Percentiles rank a stretch among this genome's conserved stretches.
Evolutionary conservation across 2,888 invertebrate species (phyloP).

Genomic region (Diarsia rubi): DNA sequence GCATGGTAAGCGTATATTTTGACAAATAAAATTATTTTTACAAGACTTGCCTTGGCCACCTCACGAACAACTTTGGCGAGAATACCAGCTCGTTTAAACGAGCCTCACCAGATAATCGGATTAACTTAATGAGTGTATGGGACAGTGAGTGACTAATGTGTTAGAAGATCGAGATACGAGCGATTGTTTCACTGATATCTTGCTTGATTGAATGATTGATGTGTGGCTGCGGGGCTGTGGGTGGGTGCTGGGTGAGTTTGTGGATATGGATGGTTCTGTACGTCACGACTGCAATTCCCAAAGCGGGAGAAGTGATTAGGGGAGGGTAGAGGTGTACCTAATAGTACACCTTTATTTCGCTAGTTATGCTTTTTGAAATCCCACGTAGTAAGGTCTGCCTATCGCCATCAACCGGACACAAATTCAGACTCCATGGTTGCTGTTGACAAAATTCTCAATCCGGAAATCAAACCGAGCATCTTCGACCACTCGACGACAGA

Average conservation of each 20-base stretch:
- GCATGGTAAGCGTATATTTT: too few species aligned
- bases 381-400: too few species aligned
- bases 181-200: slow-evolving; percentile 49
- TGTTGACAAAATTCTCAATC: too few species aligned
- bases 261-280: background rate
- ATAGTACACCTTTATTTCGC: too few species aligned
- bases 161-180: slow-evolving; percentile 41
- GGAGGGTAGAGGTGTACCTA: too few species aligned
- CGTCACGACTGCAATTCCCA: background rate
- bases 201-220: slow-evolving; percentile 42
- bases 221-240: background rate
- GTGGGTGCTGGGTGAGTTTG: slow-evolving; percentile 12
- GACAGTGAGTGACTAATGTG: slow-evolving; percentile 58
- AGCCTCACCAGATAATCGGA: slow-evolving; percentile 21
- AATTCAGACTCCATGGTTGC: too few species aligned
- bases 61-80: background rate
- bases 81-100: background rate
- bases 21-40: too few species aligned
- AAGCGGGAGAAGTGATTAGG: too few species aligned
- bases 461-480: too few species aligned
- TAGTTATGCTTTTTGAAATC: too few species aligned
- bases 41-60: background rate
- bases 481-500: too few species aligned
- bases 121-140: slow-evolving; percentile 39
- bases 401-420: too few species aligned